Evolutionary conservation across 2,888 invertebrate species (phyloP).

Genomic region (Onchidella celtica): DNA sequence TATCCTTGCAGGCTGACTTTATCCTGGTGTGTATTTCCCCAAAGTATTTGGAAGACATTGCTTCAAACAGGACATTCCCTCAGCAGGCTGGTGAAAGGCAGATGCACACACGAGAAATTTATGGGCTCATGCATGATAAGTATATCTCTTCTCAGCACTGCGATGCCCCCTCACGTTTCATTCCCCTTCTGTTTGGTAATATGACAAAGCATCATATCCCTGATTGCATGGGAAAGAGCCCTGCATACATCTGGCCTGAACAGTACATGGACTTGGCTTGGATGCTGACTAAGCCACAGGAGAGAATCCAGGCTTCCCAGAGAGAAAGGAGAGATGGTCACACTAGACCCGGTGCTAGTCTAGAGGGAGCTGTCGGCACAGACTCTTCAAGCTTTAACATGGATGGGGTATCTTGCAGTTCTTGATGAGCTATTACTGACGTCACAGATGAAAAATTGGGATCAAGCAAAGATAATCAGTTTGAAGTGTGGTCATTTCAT

Average conservation of each 20-base stretch:
- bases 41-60: slow-evolving; percentile 63
- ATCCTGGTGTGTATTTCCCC: slow-evolving; percentile 69
- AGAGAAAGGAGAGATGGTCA: too few relatives aligned
- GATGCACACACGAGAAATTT: slow-evolving; percentile 70
- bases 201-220: slow-evolving; percentile 59
- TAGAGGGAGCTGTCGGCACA: not conserved
- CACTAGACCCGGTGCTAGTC: too few relatives aligned
- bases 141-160: slow-evolving; percentile 55
- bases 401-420: not conserved
- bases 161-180: slow-evolving; percentile 63
- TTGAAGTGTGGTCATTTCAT: too few relatives aligned
- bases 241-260: slow-evolving; percentile 69
- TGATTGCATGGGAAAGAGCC: slow-evolving; percentile 58
- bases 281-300: slow-evolving; percentile 71
- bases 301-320: slow-evolving; percentile 52
- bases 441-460: too few relatives aligned
- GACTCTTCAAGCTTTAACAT: not conserved
- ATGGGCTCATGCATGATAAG: slow-evolving; percentile 66
- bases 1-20: slow-evolving; percentile 71
- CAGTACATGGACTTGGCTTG: slow-evolving; percentile 73
- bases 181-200: slow-evolving; percentile 68
- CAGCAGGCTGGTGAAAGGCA: slow-evolving; percentile 37
- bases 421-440: not conserved
- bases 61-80: not conserved
- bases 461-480: too few relatives aligned